A percentile compares a stretch with the other conserved stretches of the same genome.
phyloP scores from a whole-genome alignment of 2,797 vertebrate genomes.

The Zalophus californianus region DNA sequence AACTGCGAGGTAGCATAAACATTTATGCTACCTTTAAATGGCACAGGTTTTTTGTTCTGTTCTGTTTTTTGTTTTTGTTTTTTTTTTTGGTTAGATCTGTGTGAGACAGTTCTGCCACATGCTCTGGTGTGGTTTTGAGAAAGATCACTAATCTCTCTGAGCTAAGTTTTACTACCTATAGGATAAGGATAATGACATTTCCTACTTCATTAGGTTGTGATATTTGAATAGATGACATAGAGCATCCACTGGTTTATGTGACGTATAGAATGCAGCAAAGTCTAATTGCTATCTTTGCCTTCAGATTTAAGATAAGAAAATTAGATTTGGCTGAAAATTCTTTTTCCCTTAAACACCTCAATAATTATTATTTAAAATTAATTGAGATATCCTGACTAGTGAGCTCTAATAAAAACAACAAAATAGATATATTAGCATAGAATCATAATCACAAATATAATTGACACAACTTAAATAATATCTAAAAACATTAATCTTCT shows the following conservation, averaged over 20 bases:
- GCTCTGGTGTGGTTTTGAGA: background rate
- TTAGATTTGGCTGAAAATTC: background rate
- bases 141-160: background rate
- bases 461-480: conserved; percentile 59
- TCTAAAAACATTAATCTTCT: conserved; percentile 64
- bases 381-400: background rate
- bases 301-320: background rate
- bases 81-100: background rate
- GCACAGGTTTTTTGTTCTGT: background rate
- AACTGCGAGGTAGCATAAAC: background rate
- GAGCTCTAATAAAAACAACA: conserved; percentile 1
- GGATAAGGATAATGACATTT: background rate
- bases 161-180: background rate
- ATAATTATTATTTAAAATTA: conserved; percentile 46
- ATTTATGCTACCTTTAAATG: background rate
- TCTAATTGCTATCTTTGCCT: background rate
- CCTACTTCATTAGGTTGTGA: background rate
- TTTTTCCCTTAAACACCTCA: background rate
- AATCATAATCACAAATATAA: conserved; percentile 44
- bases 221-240: background rate
- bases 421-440: background rate
- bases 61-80: background rate
- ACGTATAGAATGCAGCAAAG: background rate
- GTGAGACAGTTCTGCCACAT: background rate
- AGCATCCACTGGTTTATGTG: background rate